Evolutionary conservation across 2,797 vertebrate species (phyloP), one percentile per base, ranked within the genome.

Genomic region (Hippocampus kuda): DNA sequence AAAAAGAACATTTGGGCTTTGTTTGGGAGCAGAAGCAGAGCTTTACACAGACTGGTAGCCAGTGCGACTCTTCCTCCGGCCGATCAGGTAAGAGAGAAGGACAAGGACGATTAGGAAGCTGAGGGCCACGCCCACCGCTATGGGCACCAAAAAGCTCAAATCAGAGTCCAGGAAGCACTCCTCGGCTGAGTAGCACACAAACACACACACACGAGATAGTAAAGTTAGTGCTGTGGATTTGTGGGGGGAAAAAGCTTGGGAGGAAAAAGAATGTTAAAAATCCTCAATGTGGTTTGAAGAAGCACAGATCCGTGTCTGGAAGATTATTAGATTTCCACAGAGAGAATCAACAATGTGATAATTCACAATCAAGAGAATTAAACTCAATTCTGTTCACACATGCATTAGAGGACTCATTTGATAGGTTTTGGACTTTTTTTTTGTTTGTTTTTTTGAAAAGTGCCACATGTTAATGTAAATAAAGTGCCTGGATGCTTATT

Each of bases 81-180:
- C 95, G 92, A 97, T 94, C 88, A 98, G 84, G 72, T 95, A 98
- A 91, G 93, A 97, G 89, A 97, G 90, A 91, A 98, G 94, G 80
- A 95, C 94, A 88, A 96, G 93, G 92, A 98, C 90, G 89, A 98
- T 94, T 91, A 97, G 92, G 92, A 98, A 94, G 89, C 94, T 93
- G 86, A 98, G 92, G 1, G 93, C 92, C 89, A 96, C 85, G 38
- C 95, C 96, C 88, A 99, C 94, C 74, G 94, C 93, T 75, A 98
- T 91, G 82, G 95, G 94, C 87, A 98, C 95, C 90, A 98, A 91
- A 94, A 96, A 97, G 92, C 92, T 98, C 91, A 98, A 93, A 90
- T 98, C 95, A 94, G 94, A 92, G 88, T 96, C 94, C 93, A 92
- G 92, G 93, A 94, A 91, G 91, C 96, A 98, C 89, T 98, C 95